Conservation (phyloP, 2,113 vertebrate species). For the Ascaphus truei region DNA sequence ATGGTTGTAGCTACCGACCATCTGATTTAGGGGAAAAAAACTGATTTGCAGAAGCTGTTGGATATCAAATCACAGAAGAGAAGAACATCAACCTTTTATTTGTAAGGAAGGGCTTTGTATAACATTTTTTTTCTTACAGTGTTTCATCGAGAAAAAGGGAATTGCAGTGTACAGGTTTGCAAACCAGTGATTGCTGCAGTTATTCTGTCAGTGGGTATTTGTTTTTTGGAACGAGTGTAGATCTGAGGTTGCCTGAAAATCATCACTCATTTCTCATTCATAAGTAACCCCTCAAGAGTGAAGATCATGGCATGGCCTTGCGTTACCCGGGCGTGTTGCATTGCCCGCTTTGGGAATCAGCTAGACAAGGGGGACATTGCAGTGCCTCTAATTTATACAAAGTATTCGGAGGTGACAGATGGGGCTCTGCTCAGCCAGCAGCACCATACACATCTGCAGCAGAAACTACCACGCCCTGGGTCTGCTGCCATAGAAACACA, state of each 20-base stretch:
- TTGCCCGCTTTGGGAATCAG: constrained; percentile 95
- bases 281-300: neutral
- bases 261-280: too few relatives aligned
- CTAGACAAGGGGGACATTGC: constrained; percentile 94
- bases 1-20: too few relatives aligned
- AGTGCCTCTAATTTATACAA: constrained; percentile 90
- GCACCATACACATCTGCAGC: constrained; percentile 37
- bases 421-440: constrained; percentile 63
- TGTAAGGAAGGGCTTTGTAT: neutral
- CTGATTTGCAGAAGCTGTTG: neutral
- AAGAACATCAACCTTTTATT: neutral
- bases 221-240: neutral
- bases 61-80: neutral
- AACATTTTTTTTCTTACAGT: neutral
- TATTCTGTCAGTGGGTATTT: neutral
- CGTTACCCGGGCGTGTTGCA: constrained; percentile 94
- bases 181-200: neutral
- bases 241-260: neutral
- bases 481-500: constrained; percentile 79
- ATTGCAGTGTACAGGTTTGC: neutral
- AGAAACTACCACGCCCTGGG: constrained; percentile 46
- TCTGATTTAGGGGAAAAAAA: neutral
- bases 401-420: constrained; percentile 88
- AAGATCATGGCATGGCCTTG: constrained; percentile 92
- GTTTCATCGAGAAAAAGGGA: neutral